Percentiles rank a stretch among this genome's conserved stretches.
Conservation (phyloP, 2,113 vertebrate genomes). For the Jacana jacana region DNA sequence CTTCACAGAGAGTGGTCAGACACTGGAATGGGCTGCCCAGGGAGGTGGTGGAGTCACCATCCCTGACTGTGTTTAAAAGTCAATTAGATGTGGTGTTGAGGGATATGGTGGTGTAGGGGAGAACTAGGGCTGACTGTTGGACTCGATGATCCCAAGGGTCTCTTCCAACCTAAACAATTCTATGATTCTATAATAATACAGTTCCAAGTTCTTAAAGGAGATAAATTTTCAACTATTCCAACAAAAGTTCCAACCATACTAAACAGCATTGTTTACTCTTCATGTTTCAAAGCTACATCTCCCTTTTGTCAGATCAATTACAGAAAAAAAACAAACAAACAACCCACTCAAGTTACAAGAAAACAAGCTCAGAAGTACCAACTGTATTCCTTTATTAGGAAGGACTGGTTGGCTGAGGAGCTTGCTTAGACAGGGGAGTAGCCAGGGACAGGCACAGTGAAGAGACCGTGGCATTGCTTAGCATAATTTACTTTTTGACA, state of each 20-base stretch:
- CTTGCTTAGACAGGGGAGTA: background rate
- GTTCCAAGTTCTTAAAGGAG: background rate
- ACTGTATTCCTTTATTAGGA: background rate
- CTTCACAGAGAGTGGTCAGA: too few species aligned
- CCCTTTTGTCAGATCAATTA: background rate
- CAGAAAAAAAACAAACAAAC: background rate
- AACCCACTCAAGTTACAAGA: background rate
- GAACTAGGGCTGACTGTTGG: too few species aligned
- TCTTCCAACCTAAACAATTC: too few species aligned
- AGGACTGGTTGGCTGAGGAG: background rate
- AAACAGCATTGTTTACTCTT: background rate
- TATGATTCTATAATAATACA: too few species aligned
- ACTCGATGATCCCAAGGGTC: too few species aligned
- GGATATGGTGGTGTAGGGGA: too few species aligned
- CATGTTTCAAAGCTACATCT: background rate
- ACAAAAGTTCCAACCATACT: background rate
- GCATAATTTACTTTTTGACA: background rate
- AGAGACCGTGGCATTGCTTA: background rate
- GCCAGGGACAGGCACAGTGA: background rate
- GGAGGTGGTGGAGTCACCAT: too few species aligned
- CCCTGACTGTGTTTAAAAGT: too few species aligned
- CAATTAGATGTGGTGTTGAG: too few species aligned
- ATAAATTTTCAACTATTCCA: background rate
- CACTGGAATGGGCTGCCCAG: too few species aligned
- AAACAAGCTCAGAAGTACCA: background rate